A percentile compares a stretch with the other conserved stretches of the same genome.
These are phyloP conservation scores for Trachemys scripta DNA, from an alignment of 2,113 vertebrate species.

Conservation along the genomic window DNA sequence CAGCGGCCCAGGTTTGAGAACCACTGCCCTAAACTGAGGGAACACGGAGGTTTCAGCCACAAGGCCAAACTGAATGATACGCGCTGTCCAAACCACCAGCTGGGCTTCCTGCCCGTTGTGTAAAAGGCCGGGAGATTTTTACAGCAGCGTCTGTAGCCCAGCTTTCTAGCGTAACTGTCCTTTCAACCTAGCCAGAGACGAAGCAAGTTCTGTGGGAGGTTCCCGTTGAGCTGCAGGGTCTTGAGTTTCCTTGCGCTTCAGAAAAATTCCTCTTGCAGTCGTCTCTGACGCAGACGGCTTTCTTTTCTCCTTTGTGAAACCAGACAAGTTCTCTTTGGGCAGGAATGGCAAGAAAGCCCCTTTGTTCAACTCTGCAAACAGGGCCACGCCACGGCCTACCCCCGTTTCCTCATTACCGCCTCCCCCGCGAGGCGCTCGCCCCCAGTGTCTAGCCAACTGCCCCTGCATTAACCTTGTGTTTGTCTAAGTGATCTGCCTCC, in stretches of 20 bases:
- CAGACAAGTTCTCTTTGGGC: neutral
- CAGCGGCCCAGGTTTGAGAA: too few relatives aligned
- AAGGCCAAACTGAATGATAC: fast-evolving
- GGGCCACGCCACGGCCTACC: neutral
- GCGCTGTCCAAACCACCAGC: neutral
- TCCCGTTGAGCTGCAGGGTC: neutral
- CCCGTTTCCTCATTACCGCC: conserved; percentile 7
- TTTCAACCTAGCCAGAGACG: neutral
- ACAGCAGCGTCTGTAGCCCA: neutral
- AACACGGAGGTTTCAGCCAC: fast-evolving
- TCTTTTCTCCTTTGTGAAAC: neutral
- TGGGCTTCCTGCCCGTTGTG: fast-evolving
- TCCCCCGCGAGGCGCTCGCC: neutral
- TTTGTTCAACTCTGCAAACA: conserved; percentile 44
- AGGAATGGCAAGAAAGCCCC: conserved; percentile 46
- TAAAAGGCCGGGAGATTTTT: neutral
- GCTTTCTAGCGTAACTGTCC: neutral
- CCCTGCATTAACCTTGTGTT: neutral
- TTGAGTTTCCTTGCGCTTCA: neutral
- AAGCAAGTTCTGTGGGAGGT: neutral
- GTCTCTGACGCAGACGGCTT: conserved; percentile 48
- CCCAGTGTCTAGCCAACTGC: neutral
- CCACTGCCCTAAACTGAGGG: neutral
- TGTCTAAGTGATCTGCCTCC: neutral
- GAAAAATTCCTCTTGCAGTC: neutral